Evolutionary conservation across 2,113 vertebrate genomes (phyloP), one percentile per base, ranked within the genome.

Genomic region (Engraulis encrasicolus): DNA sequence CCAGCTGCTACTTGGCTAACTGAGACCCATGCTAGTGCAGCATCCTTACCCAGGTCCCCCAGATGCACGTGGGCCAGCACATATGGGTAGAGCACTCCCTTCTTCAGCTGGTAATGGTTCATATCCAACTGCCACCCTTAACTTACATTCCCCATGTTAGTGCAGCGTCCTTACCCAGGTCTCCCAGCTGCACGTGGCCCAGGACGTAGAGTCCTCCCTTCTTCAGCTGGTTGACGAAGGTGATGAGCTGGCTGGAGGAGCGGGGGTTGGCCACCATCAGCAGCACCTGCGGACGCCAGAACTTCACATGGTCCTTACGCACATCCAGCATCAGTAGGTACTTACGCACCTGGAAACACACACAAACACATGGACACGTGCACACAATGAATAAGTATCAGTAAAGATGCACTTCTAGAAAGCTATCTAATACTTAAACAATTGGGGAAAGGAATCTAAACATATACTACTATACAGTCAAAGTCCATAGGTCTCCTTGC

Each of bases 251-350:
- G 81, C 93, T 94, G 82, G 94, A 95, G 0, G 95, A 95, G 31
- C 96, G 95, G 0, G 96, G 95, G 88, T 96, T 96, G 66, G 95
- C 91, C 82, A 96, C 96, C 95, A 96, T 96, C 27, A 96, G 85
- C 86, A 96, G 78, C 48, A 96, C 94, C 91, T 96, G 96, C 0
- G 96, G 96, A 88, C 96, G 89, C 96, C 96, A 96, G 92, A 96
- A 96, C 91, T 96, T 96, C 83, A 96, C 96, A 0, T 96, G 96
- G 78, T 96, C 96, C 36, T 96, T 96, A 82, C 96, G 93, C 52
- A 96, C 94, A 31, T 96, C 96, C 82, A 96, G 91, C 92, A 96
- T 95, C 85, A 96, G 79, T 74, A 96, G 90, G 84, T 96, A 96
- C 86, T 96, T 96, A 1, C 96, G 93, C 50, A 96, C 95, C 96